These are phyloP conservation scores for Brachionus angularis DNA, from an alignment of 1,140 invertebrate species.

Conservation along the genomic window DNA sequence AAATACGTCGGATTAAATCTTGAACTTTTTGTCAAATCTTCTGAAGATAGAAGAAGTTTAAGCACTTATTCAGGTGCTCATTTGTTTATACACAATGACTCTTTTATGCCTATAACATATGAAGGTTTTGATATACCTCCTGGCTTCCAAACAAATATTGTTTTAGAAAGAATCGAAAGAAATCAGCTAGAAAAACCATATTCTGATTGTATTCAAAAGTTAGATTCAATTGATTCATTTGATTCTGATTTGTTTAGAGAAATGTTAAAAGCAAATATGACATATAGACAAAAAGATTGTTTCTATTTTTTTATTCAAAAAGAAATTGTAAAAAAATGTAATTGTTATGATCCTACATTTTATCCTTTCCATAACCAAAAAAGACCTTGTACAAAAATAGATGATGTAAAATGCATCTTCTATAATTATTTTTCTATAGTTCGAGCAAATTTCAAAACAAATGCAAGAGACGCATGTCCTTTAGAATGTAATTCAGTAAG, in stretches of 20 bases:
- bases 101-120: neutral
- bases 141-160: neutral
- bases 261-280: neutral
- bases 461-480: neutral
- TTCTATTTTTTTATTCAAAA: neutral
- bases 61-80: conserved; percentile 6
- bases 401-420: neutral
- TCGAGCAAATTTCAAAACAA: neutral
- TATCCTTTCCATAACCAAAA: neutral
- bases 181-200: neutral
- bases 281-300: neutral
- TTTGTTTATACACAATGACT: conserved; percentile 10
- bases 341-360: neutral
- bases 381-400: neutral
- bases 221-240: conserved; percentile 9
- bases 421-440: neutral
- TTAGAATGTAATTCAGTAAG: neutral
- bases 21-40: conserved; percentile 1
- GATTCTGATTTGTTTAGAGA: conserved; percentile 14
- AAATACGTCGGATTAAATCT: neutral
- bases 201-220: neutral
- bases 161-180: neutral
- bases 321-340: neutral
- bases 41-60: neutral
- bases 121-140: neutral